A percentile compares a stretch with the other conserved stretches of the same genome.
Conservation (phyloP, 2,888 invertebrate genomes). For the Tetanocera ferruginea region DNA sequence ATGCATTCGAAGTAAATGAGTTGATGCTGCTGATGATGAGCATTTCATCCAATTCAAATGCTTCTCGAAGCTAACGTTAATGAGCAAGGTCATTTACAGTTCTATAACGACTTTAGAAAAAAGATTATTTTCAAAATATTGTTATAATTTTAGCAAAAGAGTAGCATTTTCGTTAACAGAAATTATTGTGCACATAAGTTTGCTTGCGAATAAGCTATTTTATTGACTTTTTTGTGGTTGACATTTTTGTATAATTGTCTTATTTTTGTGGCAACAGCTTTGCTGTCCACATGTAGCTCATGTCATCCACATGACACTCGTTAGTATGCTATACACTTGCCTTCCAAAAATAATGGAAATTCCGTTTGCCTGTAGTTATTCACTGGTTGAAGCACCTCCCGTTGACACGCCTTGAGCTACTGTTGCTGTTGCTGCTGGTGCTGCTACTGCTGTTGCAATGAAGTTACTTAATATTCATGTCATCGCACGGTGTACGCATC, state of each 20-base stretch:
- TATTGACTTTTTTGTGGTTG: too few relatives aligned
- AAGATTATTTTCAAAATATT: not conserved
- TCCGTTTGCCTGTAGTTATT: not conserved
- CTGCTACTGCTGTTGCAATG: not conserved
- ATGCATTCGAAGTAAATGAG: not conserved
- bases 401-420: not conserved
- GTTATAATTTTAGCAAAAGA: not conserved
- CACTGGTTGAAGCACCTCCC: too few relatives aligned
- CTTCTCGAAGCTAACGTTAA: not conserved
- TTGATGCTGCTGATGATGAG: not conserved
- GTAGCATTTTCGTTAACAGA: not conserved
- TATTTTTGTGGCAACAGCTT: not conserved
- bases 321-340: not conserved
- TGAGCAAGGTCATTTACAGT: not conserved
- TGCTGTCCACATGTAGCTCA: not conserved
- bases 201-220: too few relatives aligned
- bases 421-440: not conserved
- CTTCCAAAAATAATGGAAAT: not conserved
- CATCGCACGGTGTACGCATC: not conserved
- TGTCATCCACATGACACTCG: not conserved
- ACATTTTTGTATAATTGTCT: too few relatives aligned
- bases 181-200: too few relatives aligned
- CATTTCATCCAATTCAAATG: not conserved
- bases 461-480: conserved; percentile 17
- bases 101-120: not conserved